Evolutionary conservation across 2,113 vertebrate species (phyloP).

Genomic region (Pseudorectes ferrugineus): DNA sequence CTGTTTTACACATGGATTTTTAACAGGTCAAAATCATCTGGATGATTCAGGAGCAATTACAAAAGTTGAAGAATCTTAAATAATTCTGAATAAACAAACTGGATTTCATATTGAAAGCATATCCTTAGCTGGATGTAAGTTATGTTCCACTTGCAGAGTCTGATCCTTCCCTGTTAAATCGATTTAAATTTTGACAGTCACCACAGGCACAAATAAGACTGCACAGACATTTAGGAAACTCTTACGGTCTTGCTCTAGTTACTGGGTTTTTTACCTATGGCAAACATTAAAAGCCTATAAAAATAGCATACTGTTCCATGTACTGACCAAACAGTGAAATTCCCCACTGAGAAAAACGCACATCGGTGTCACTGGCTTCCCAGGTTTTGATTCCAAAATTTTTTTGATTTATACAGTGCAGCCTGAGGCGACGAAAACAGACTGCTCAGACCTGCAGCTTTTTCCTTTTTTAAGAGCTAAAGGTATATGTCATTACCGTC

Average conservation of each 20-base stretch:
- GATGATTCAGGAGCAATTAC: background rate
- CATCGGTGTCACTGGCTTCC: background rate
- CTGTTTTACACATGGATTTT: background rate
- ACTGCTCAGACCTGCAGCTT: conserved; percentile 22
- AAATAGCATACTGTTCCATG: background rate
- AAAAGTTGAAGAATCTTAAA: background rate
- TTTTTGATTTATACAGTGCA: background rate
- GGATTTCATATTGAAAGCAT: background rate
- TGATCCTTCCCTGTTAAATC: background rate
- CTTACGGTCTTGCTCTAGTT: background rate
- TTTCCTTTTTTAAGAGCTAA: conserved; percentile 35
- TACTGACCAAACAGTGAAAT: background rate
- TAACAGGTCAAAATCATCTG: background rate
- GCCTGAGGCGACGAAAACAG: background rate
- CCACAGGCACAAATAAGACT: background rate
- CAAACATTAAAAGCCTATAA: background rate
- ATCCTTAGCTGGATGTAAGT: background rate
- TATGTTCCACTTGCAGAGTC: background rate
- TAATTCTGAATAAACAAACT: background rate
- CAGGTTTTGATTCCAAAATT: background rate
- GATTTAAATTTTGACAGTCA: background rate
- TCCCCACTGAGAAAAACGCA: background rate
- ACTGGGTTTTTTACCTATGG: background rate
- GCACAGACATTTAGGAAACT: background rate
- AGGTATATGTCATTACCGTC: conserved; percentile 82